Percentiles rank a stretch among this genome's conserved stretches.
Conservation (phyloP, 1,140 invertebrate species). For the Aphaenogaster ashmeadi region DNA sequence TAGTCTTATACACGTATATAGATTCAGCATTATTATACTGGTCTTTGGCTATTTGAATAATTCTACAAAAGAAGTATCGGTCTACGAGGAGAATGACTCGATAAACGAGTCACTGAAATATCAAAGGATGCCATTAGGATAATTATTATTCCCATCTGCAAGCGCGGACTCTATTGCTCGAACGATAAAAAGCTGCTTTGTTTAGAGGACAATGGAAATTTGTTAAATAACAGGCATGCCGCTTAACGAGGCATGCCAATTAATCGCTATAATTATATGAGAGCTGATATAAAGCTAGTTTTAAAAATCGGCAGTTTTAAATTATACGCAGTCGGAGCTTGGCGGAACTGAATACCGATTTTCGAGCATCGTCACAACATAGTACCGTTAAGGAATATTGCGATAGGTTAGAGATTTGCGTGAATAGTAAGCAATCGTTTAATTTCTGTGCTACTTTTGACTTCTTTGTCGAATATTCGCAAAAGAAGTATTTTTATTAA, state of each 20-base stretch:
- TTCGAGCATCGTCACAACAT: not conserved
- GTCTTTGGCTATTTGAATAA: not conserved
- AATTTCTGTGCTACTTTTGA: slow-evolving; percentile 19
- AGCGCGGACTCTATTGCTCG: not conserved
- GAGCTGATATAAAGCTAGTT: not conserved
- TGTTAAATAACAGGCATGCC: slow-evolving; percentile 28
- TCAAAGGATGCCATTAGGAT: slow-evolving; percentile 32
- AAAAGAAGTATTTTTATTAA: not conserved
- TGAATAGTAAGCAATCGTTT: not conserved
- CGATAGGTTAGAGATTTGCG: not conserved
- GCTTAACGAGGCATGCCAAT: slow-evolving; percentile 42
- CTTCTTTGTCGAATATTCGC: not conserved
- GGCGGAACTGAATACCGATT: slow-evolving; percentile 32
- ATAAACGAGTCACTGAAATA: slow-evolving; percentile 17
- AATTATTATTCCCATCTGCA: slow-evolving; percentile 8
- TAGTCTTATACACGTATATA: not conserved
- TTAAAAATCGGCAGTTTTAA: slow-evolving; percentile 41
- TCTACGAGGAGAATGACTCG: not conserved
- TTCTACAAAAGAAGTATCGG: not conserved
- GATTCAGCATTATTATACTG: not conserved
- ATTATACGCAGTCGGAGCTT: not conserved
- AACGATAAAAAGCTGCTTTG: slow-evolving; percentile 35
- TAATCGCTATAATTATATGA: slow-evolving; percentile 30
- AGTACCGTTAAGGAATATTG: slow-evolving; percentile 17
- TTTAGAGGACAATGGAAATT: slow-evolving; percentile 43